Evolutionary conservation across 2,797 vertebrate species (phyloP), one percentile per base, ranked within the genome.

Genomic region (Muscicapa striata): DNA sequence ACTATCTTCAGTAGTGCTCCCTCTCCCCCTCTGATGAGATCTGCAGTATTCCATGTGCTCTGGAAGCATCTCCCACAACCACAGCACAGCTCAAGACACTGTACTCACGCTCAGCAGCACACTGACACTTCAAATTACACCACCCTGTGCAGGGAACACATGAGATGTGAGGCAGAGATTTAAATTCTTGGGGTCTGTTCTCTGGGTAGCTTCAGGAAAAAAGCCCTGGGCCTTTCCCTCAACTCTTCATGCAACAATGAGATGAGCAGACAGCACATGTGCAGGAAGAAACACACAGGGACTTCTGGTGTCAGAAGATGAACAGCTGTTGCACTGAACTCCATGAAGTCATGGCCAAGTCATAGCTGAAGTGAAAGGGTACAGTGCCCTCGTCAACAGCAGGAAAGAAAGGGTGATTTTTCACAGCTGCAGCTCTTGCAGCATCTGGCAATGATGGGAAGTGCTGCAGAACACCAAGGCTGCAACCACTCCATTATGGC

Each of bases 371-470:
- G 55, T 62, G 80, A 84, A 92, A 76, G 8, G 40, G 41, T 78
- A 75, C 27, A 86, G 67, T 73, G 59, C 82, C 69, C 36, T 29
- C 48, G 0, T 36, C 82, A 86, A 73, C 77, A 90, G 79, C 55
- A 91, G 67, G 36, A 78, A 59, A 90, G 8, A 93, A 70, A 61
- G 52, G 52, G 32, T 61, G 89, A 94, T 93, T 94, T 90, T 86
- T 91, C 83, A 89, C 90, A 95, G 94, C 78, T 95, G 89, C 61
- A 93, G 62, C 38, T 78, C 62, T 82, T 93, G 77, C 74, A 90
- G 63, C 57, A 93, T 89, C 70, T 87, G 89, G 67, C 59, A 86
- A 22, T 2, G 16, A 79, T 8, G 40, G 55, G 41, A 91, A 82
- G 38, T 70, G 34, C 57, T 90, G 63, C 45, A 94, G 80, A 88